These are phyloP conservation scores for Danio tinwini DNA, from an alignment of 2,797 vertebrate species.

Conservation along the genomic window DNA sequence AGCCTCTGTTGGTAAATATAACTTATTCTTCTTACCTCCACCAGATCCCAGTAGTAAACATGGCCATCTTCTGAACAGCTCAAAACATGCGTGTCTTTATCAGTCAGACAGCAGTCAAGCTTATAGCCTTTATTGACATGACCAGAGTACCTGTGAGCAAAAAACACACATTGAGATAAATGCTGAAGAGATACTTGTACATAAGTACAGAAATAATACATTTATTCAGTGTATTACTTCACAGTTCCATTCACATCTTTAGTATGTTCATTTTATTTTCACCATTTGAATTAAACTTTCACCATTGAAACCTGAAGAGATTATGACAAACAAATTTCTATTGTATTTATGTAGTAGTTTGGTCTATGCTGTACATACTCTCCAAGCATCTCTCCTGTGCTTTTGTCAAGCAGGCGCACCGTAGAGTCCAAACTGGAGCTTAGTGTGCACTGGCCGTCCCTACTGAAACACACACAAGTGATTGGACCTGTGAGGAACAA, in stretches of 20 bases:
- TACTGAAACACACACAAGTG: constrained; percentile 93
- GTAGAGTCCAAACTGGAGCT: constrained; percentile 89
- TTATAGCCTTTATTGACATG: constrained; percentile 91
- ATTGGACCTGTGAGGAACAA: constrained; percentile 82
- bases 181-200: neutral
- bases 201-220: neutral
- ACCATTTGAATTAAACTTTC: neutral
- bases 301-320: neutral
- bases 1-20: neutral
- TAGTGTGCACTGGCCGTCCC: constrained; percentile 89
- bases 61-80: constrained; percentile 93
- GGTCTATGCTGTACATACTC: constrained; percentile 78
- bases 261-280: neutral
- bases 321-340: neutral
- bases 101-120: constrained; percentile 90
- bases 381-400: constrained; percentile 91
- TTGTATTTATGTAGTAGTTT: neutral
- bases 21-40: constrained; percentile 70
- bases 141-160: constrained; percentile 81
- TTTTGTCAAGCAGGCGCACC: constrained; percentile 91
- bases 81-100: constrained; percentile 88
- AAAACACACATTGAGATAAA: neutral
- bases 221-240: neutral
- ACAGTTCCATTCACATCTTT: neutral
- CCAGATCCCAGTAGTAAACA: constrained; percentile 90